Conservation (phyloP, 2,888 invertebrate genomes). For the Iselma pallidipennis region DNA sequence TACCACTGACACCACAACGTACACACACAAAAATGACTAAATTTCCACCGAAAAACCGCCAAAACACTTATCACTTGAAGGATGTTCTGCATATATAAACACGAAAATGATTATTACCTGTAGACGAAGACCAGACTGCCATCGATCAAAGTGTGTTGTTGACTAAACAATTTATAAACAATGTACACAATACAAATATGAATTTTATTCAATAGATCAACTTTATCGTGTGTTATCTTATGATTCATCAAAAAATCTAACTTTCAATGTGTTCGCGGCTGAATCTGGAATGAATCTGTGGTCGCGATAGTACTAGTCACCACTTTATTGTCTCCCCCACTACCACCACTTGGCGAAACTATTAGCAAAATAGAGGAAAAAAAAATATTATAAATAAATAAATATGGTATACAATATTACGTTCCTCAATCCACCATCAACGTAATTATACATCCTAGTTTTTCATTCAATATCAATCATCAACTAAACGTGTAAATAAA, state of each 20-base stretch:
- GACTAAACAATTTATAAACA: background rate
- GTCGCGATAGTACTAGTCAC: slow-evolving; percentile 21
- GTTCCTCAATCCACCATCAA: background rate
- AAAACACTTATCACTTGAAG: slow-evolving; percentile 14
- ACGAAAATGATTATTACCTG: slow-evolving; percentile 20
- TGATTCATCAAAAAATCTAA: slow-evolving; percentile 13
- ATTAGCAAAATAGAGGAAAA: background rate
- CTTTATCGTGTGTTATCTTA: slow-evolving; percentile 2
- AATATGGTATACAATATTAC: background rate
- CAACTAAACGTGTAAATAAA: background rate
- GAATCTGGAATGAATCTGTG: slow-evolving; percentile 19
- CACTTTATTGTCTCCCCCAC: slow-evolving; percentile 15
- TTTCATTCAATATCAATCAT: background rate
- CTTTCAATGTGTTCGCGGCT: slow-evolving; percentile 5
- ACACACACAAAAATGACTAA: slow-evolving; percentile 9
- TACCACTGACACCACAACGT: background rate
- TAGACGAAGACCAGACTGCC: slow-evolving; percentile 21
- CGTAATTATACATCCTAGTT: background rate
- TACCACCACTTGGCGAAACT: background rate
- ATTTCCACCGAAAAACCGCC: slow-evolving; percentile 1
- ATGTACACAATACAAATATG: background rate
- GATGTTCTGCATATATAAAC: slow-evolving; percentile 2
- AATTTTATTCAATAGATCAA: background rate
- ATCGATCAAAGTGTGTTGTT: slow-evolving; percentile 13
- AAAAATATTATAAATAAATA: background rate